Base-by-base conservation (phyloP, 2,888 invertebrate genomes). In the Chorisops tibialis region DNA sequence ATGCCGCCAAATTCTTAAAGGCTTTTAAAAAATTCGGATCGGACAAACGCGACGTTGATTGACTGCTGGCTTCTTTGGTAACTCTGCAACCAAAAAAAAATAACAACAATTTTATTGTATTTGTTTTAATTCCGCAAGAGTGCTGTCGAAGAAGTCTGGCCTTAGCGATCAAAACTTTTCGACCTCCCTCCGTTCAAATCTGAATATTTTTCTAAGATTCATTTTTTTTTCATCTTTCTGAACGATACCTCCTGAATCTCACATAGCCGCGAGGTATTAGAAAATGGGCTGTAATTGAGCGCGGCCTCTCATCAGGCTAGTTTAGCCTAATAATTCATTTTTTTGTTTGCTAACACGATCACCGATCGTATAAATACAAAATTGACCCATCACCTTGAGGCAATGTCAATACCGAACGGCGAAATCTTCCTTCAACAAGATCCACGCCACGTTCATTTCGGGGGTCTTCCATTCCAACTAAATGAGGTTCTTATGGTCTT, bases 361-460 rank as follows among this genome's bases (percentile, higher is more conserved):
- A 24, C 5, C 59, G n/a, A n/a, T n/a, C n/a, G n/a, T n/a, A n/a
- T n/a, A n/a, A n/a, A n/a, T 12, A 7, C 58, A 38, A 62, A 62
- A 65, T 65, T 65, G 62, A 65, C 60, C 60, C 48, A 65, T 65
- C 62, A 65, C 62, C 65, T 65, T 65, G 62, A 58, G 51, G 60
- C 65, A 65, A 60, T 62, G 62, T 65, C 60, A 62, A 59, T 59
- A 39, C 39, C 14, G 45, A 35, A 35, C 51, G 51, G 18, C 11
- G 35, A 2, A 9, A 16, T 51, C 51, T 16, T 51, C 12, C 35
- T 48, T 14, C 48, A 21, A 4, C 19, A 12, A n/a, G 22, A 47
- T 47, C 14, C 21, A 21, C 22, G 48, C 22, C 22, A 22, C 22
- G 30, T 30, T 24, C 30, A 4, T 30, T 30, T 50, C 14, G 49